Evolutionary conservation across 2,797 vertebrate species (phyloP), one percentile per base, ranked within the genome.

Genomic region (Austrolebias charrua): DNA sequence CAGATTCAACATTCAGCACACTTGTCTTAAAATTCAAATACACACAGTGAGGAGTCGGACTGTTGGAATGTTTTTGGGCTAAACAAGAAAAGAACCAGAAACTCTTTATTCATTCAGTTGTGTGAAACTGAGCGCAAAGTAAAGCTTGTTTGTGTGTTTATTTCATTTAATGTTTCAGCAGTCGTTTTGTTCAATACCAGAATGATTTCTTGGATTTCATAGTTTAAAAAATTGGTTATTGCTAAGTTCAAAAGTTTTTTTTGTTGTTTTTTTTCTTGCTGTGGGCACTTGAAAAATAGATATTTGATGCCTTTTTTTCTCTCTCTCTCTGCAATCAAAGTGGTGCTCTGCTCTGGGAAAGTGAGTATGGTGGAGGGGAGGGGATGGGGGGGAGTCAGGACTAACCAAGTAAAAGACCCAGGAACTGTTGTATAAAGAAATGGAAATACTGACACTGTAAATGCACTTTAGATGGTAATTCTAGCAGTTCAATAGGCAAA

Each of bases 401-500:
- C 49, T 19, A 35, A 62, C 48, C 55, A 62, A 65, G 4, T 52
- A 29, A 70, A 67, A 59, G 73, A 71, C 73, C 75, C 64, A 54
- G 69, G 66, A 81, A 81, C 79, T 81, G 80, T 88, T 90, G 85
- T 81, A 80, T 81, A 84, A 88, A 71, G 78, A 46, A 86, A 84
- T 84, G 71, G 83, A 86, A 86, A 90, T 81, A 90, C 85, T 90
- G 92, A 93, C 91, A 93, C 91, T 91, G 89, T 91, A 92, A 91
- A 92, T 91, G 93, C 93, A 94, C 93, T 94, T 94, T 94, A 93
- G 90, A 91, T 84, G 87, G 85, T 86, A 78, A 91, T 86, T 77
- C 77, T 75, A 84, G 68, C 76, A 74, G 83, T 86, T 87, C 80
- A 84, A 71, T 74, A 73, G 82, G 80, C 48, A 48, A 67, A 90